phyloP scores from a whole-genome alignment of 2,797 vertebrate genomes.

The Enteromius unitaeniatus region DNA sequence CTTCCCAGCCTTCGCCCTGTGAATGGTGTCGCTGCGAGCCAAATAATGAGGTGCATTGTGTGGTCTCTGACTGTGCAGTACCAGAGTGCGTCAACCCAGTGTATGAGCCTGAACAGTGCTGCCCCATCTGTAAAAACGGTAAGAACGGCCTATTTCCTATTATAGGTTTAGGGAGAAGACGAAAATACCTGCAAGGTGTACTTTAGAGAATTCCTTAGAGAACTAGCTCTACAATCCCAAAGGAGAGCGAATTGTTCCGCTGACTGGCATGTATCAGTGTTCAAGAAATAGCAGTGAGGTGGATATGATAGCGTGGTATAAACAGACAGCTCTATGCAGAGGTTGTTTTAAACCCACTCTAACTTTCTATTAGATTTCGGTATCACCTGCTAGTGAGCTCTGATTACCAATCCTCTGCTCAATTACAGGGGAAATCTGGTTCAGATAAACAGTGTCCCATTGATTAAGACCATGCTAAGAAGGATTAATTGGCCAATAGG shows the following conservation, averaged over 20 bases:
- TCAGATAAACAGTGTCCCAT: slow-evolving; percentile 79
- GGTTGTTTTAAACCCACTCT: slow-evolving; percentile 6
- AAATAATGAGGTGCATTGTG: slow-evolving; percentile 99
- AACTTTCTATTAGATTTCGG: slow-evolving; percentile 5
- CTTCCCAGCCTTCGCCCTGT: slow-evolving; percentile 93
- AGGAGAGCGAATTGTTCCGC: background rate
- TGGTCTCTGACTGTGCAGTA: slow-evolving; percentile 99
- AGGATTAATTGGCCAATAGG: slow-evolving; percentile 76
- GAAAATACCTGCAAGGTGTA: slow-evolving; percentile 36
- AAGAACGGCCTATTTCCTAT: slow-evolving; percentile 73
- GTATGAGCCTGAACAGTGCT: slow-evolving; percentile 99
- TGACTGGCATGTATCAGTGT: slow-evolving; percentile 12
- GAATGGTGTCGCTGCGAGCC: slow-evolving; percentile 99
- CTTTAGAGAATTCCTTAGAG: background rate
- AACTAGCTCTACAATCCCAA: background rate
- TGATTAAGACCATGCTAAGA: slow-evolving; percentile 77
- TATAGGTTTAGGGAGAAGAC: slow-evolving; percentile 46
- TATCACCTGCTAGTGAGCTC: slow-evolving; percentile 57
- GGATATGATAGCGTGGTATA: slow-evolving; percentile 5
- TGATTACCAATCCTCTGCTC: slow-evolving; percentile 80
- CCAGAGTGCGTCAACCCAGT: slow-evolving; percentile 99
- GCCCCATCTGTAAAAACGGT: slow-evolving; percentile 99
- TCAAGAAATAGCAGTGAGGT: slow-evolving; percentile 1
- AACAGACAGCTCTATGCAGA: background rate
- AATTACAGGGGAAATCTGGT: slow-evolving; percentile 57